Evolutionary conservation across 2,113 vertebrate genomes (phyloP).

Genomic region (Eptesicus fuscus): DNA sequence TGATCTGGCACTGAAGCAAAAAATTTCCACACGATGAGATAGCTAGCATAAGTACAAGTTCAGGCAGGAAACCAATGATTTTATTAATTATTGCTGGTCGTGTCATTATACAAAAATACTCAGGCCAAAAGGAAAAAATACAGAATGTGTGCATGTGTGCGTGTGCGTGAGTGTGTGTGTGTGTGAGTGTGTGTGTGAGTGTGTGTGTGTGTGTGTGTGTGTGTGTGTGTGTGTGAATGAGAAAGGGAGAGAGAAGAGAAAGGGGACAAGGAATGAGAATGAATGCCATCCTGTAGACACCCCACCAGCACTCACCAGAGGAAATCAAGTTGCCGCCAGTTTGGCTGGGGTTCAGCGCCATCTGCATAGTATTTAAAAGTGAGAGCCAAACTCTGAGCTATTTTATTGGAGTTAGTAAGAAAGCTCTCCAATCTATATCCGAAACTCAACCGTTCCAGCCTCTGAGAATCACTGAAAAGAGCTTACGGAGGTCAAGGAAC

Average conservation of each 20-base stretch:
- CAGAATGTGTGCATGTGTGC: not conserved
- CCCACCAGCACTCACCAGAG: conserved; percentile 77
- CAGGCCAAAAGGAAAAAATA: conserved; percentile 52
- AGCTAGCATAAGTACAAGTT: conserved; percentile 66
- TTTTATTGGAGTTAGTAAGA: conserved; percentile 67
- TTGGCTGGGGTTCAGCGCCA: conserved; percentile 78
- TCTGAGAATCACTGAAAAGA: conserved; percentile 57
- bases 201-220: not conserved
- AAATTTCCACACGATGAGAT: conserved; percentile 69
- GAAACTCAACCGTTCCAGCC: conserved; percentile 56
- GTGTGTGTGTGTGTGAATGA: not conserved
- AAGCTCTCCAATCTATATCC: conserved; percentile 69
- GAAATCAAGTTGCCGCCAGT: conserved; percentile 71
- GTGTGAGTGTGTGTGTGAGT: not conserved
- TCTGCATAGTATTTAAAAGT: conserved; percentile 79
- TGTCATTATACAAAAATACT: conserved; percentile 55
- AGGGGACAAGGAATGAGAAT: conserved; percentile 47
- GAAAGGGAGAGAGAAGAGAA: not conserved
- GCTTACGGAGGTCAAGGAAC: conserved; percentile 48
- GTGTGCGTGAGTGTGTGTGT: not conserved
- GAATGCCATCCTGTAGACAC: conserved; percentile 69
- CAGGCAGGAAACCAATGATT: conserved; percentile 70
- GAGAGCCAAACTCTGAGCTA: conserved; percentile 71
- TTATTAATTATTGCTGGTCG: conserved; percentile 68
- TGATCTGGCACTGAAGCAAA: conserved; percentile 54